Evolutionary conservation across 1,140 invertebrate species (phyloP).

Genomic region (Cecropterus lyciades): DNA sequence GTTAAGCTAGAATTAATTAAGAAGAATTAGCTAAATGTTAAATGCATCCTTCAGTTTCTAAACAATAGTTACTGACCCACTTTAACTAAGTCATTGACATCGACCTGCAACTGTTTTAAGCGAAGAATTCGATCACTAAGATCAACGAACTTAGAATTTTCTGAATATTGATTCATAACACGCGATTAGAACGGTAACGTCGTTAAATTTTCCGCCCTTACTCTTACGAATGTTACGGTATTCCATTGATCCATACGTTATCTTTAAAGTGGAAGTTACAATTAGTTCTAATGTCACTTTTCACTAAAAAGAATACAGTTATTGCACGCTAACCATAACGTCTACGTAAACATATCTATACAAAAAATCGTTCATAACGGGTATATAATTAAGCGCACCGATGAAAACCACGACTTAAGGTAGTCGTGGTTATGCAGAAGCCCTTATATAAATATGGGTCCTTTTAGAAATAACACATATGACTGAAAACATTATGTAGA

Average conservation of each 20-base stretch:
- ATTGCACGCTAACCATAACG: too few relatives aligned
- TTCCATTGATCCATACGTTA: constrained; percentile 35
- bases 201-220: constrained; percentile 60
- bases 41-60: constrained; percentile 31
- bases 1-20: too few relatives aligned
- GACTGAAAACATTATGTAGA: too few relatives aligned
- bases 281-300: constrained; percentile 30
- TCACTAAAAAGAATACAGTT: constrained; percentile 16
- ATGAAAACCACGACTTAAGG: too few relatives aligned
- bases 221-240: constrained; percentile 47
- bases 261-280: constrained; percentile 25
- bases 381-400: too few relatives aligned
- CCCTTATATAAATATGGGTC: too few relatives aligned
- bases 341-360: too few relatives aligned
- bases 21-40: too few relatives aligned
- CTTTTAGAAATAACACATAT: too few relatives aligned
- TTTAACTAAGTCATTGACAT: constrained; percentile 44
- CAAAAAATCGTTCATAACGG: too few relatives aligned
- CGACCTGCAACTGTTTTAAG: constrained; percentile 36
- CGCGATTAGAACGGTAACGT: constrained; percentile 48
- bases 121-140: constrained; percentile 40
- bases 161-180: constrained; percentile 47
- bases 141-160: constrained; percentile 55
- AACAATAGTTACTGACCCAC: constrained; percentile 52
- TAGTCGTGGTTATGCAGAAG: too few relatives aligned